Evolutionary conservation across 92 coral and sea anemone species (phyloP), one percentile per base, ranked within the genome.

Genomic region (Meandrina meandrites): DNA sequence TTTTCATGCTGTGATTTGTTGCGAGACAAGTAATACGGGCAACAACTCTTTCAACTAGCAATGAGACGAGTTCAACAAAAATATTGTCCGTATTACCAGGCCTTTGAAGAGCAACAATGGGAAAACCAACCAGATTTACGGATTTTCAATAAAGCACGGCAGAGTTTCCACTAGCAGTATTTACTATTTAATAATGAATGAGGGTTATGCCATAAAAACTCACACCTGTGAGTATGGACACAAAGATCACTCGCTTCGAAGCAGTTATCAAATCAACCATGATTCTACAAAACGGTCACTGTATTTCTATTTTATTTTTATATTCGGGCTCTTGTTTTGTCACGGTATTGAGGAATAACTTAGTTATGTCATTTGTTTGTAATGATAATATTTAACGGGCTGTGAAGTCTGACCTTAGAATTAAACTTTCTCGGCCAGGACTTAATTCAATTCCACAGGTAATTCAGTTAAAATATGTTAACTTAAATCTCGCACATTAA

Each of bases 341-440:
- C 53, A 81, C 15, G 75, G 51, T 42, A 40, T 4, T 18, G 75
- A 42, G 42, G 16, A 42, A 42, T 40, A 47, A 81, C 75, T 22
- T 28, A 81, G 58, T 81, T 81, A 81, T 45, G 58, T 81, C 85
- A 81, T 81, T 64, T 42, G 85, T 40, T 35, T 66, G 75, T 15
- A 24, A 81, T 66, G 73, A 81, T 28, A 45, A 81, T 35, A 28
- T 64, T 81, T 35, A 42, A 6, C 53, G 75, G 76, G 12, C 17
- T 34, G 76, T 67, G 24, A 15, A 19, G 16, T 48, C 12, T 28
- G 75, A 81, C 28, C 57, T 30, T 30, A 24, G 30, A 19, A 54
- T 9, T 19, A 47, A 37, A n/a, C 18, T 54, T 48, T 34, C 13
- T 17, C 19, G 66, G 68, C 42, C 42, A 79, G 69, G 30, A 56